Base-by-base conservation (phyloP, 2,113 vertebrate genomes). In the Malurus elegans region DNA sequence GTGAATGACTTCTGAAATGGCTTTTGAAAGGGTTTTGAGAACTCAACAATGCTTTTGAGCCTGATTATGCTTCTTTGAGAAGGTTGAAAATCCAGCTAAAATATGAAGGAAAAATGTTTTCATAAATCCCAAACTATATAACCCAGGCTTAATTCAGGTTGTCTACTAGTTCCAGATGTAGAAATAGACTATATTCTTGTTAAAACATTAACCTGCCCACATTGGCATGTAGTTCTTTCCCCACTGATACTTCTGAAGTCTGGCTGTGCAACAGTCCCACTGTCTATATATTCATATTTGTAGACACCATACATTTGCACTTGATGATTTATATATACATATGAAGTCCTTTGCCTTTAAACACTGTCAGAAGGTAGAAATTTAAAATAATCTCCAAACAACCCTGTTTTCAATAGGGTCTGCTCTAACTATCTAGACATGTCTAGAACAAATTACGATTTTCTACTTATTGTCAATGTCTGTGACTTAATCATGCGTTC, bases 391-490 rank as follows among this genome's bases (percentile, higher is more conserved):
- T 8, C 12, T 93, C 11, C 50, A 61, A 58, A 32, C 23, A 38
- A 25, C 53, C 12, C 18, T 56, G 25, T 75, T 95, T 96, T 92
- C 80, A 80, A 61, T 34, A 34, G 14, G 12, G 14, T 64, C 29
- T 94, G 80, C 25, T 96, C 83, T 83, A 94, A 67, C 51, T 88
- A 92, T 72, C 34, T 83, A 70, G 87, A 85, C n/a, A 62, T 61
- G 78, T 20, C 50, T 67, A 88, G 36, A 65, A 45, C 32, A 81
- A 85, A 88, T 75, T 79, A 65, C 8, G 8, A 56, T 93, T 97
- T 97, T 93, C 40, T 78, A 96, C 97, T 97, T 94, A 86, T 82
- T 93, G 47, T 95, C 84, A 85, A 91, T 95, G 87, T 91, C 86
- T 96, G 65, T 73, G 81, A 90, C 73, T 95, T 94, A 97, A 97